Evolutionary conservation across 2,888 invertebrate species (phyloP).

Genomic region (Scaptomyza parva): DNA sequence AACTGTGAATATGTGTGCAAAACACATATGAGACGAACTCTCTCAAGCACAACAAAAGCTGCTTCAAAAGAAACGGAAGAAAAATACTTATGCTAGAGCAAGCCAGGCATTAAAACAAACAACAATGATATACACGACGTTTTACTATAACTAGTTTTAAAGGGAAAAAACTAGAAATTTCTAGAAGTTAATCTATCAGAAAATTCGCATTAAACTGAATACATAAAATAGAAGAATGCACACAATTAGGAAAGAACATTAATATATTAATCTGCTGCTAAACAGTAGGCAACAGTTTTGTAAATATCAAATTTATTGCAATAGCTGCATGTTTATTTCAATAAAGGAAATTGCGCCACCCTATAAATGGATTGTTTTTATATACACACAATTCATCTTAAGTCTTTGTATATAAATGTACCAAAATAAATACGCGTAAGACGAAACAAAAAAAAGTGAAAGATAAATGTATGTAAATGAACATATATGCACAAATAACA

Average conservation of each 20-base stretch:
- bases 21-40: conserved; percentile 58
- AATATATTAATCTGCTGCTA: too few relatives aligned
- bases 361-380: conserved; percentile 73
- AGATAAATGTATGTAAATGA: conserved; percentile 75
- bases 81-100: conserved; percentile 30
- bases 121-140: conserved; percentile 5
- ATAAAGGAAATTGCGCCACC: conserved; percentile 51
- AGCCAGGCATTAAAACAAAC: conserved; percentile 17
- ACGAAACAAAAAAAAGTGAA: conserved; percentile 66
- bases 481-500: conserved; percentile 49
- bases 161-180: not conserved
- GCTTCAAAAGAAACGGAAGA: conserved; percentile 27
- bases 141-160: not conserved
- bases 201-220: not conserved
- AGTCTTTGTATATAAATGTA: conserved; percentile 37
- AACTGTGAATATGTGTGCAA: conserved; percentile 64
- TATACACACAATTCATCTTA: conserved; percentile 24
- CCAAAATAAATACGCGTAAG: conserved; percentile 76
- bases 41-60: conserved; percentile 57
- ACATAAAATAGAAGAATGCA: not conserved
- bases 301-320: not conserved
- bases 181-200: too few relatives aligned
- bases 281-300: conserved; percentile 33
- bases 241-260: too few relatives aligned
- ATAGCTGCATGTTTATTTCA: conserved; percentile 6